These are phyloP conservation scores for Oenanthe oenanthe DNA, from an alignment of 2,113 vertebrate genomes.

Conservation along the genomic window DNA sequence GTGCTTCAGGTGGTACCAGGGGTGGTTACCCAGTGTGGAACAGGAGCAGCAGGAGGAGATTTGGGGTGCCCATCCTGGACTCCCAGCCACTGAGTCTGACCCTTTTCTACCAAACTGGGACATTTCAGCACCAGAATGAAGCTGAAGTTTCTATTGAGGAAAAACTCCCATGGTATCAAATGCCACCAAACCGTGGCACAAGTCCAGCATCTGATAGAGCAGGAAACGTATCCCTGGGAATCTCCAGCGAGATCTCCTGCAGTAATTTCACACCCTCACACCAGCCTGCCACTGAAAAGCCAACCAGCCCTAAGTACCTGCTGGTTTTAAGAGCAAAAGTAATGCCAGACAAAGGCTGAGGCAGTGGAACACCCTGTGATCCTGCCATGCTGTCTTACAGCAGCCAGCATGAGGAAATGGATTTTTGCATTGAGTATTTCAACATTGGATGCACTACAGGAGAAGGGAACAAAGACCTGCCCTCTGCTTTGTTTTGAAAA, in stretches of 20 bases:
- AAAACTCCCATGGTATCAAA: slow-evolving; percentile 47
- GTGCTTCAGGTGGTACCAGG: neutral
- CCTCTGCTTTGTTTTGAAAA: neutral
- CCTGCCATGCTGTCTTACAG: neutral
- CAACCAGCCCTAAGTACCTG: neutral
- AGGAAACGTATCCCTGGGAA: slow-evolving; percentile 34
- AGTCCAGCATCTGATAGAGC: slow-evolving; percentile 37
- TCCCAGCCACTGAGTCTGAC: neutral
- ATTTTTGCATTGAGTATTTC: neutral
- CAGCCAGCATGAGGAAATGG: neutral
- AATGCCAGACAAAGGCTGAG: neutral
- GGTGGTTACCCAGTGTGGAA: neutral
- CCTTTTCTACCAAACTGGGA: neutral
- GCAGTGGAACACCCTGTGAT: neutral
- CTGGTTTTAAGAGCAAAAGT: neutral
- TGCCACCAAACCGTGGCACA: neutral
- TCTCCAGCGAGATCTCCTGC: neutral
- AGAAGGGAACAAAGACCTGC: neutral
- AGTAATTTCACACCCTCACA: slow-evolving; percentile 46
- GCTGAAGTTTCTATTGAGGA: neutral
- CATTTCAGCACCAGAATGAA: neutral
- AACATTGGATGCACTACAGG: neutral
- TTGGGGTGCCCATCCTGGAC: neutral
- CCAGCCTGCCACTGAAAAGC: neutral
- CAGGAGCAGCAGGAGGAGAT: neutral